Evolutionary conservation across 2,113 vertebrate genomes (phyloP), one percentile per base, ranked within the genome.

Genomic region (Tupaia chinensis): DNA sequence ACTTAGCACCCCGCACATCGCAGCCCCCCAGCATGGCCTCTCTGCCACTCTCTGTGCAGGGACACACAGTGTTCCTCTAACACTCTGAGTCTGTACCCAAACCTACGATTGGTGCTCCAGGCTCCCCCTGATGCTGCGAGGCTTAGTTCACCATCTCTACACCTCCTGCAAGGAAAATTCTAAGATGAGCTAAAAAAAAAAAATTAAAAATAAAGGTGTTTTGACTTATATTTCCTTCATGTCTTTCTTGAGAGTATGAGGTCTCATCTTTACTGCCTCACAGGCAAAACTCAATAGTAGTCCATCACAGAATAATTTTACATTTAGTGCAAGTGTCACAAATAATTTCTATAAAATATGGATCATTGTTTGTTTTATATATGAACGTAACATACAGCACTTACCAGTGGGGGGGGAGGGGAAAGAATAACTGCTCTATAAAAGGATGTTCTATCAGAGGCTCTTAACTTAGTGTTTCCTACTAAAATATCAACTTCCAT

Each of bases 341-440:
- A 91, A 83, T 92, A 96, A 97, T 96, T 68, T 34, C 34, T 70
- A 27, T 83, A 94, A 94, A 88, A 94, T 95, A 83, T 32, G 44
- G 70, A 32, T 88, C 29, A 20, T 70, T 93, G 61, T 76, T 92
- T 87, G 58, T 72, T 86, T 93, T 68, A 65, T 89, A 95, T 76
- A 25, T 54, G 74, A 85, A 32, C 44, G 63, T 15, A 93, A 83
- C 53, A 82, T 77, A 69, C 10, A 90, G 22, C 74, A 82, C 60
- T 95, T 91, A 73, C 73, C 68, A 89, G 17, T 13, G 29, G 63
- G 83, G 23, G 54, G 10, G 12, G 53, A 29, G 5, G 7, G 74
- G 61, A 84, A 54, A 69, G 23, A 94, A 32, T 72, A 81, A 93
- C 90, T 94, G 14, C 72, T 91, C 94, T 92, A 66, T 95, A 74